These are phyloP conservation scores for Styela plicata DNA, from an alignment of 23 tunicate genomes.

Conservation along the genomic window DNA sequence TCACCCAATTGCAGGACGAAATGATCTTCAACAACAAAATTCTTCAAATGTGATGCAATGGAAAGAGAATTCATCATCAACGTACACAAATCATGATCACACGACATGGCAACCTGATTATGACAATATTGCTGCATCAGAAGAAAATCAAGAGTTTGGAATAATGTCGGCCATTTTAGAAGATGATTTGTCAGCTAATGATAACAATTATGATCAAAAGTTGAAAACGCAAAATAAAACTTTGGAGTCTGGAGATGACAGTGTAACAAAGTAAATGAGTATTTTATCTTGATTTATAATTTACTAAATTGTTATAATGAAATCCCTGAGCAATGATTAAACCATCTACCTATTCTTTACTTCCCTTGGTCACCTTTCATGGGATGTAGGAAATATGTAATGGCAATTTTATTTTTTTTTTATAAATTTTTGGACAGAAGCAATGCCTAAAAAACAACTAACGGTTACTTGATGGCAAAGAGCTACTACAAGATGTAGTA, in stretches of 20 bases:
- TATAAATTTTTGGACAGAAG: no score
- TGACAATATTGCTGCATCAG: not conserved
- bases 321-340: no score
- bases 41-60: slow-evolving; percentile 44
- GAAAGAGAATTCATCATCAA: slow-evolving; percentile 52
- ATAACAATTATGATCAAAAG: not conserved
- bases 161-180: not conserved
- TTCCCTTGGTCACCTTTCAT: no score
- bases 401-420: no score
- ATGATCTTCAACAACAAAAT: slow-evolving; percentile 62
- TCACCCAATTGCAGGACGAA: slow-evolving; percentile 33
- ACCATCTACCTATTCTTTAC: no score
- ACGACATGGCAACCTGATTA: slow-evolving; percentile 12
- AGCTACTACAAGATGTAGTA: no score
- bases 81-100: slow-evolving; percentile 75
- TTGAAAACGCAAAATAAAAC: not conserved
- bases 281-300: no score
- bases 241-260: slow-evolving; percentile 45
- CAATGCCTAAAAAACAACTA: no score
- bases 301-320: no score
- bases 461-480: no score
- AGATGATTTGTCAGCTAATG: not conserved
- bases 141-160: slow-evolving; percentile 3
- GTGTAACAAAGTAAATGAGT: slow-evolving; percentile 67
- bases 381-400: no score